These are phyloP conservation scores for Sminthurinus aureus DNA, from an alignment of 2,888 invertebrate species.

Conservation along the genomic window DNA sequence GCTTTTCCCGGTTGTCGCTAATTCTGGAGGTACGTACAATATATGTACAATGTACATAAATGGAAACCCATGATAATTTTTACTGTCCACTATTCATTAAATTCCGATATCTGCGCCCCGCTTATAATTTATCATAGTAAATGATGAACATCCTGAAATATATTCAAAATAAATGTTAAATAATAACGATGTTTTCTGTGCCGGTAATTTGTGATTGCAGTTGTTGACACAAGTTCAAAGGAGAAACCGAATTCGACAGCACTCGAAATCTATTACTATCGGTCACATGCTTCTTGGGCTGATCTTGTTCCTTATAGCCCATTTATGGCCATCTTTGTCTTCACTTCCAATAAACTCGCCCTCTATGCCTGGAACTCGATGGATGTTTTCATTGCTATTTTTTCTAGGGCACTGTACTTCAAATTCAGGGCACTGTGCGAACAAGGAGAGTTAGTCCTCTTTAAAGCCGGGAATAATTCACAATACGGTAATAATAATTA, in stretches of 20 bases:
- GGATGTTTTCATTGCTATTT: constrained; percentile 33
- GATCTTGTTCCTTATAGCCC: constrained; percentile 24
- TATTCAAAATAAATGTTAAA: too few species aligned
- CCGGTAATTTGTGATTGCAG: background rate
- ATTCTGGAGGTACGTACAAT: constrained; percentile 13
- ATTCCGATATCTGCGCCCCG: too few species aligned
- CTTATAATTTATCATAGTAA: too few species aligned
- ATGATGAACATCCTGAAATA: too few species aligned
- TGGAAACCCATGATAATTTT: too few species aligned
- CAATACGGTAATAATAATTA: background rate
- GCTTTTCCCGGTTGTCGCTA: constrained; percentile 21
- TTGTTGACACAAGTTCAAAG: background rate
- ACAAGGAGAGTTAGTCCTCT: background rate
- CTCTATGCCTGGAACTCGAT: constrained; percentile 38
- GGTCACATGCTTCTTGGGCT: constrained; percentile 23
- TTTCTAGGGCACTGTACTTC: constrained; percentile 32
- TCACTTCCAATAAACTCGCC: constrained; percentile 23
- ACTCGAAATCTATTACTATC: constrained; percentile 23
- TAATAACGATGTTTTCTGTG: background rate
- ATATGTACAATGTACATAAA: background rate
- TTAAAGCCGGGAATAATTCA: background rate
- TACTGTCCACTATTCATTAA: too few species aligned
- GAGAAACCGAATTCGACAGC: constrained; percentile 9
- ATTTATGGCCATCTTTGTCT: background rate
- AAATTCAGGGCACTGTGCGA: constrained; percentile 33